Conservation (phyloP, 1,140 invertebrate species). For the Sminthurides bifidus region DNA sequence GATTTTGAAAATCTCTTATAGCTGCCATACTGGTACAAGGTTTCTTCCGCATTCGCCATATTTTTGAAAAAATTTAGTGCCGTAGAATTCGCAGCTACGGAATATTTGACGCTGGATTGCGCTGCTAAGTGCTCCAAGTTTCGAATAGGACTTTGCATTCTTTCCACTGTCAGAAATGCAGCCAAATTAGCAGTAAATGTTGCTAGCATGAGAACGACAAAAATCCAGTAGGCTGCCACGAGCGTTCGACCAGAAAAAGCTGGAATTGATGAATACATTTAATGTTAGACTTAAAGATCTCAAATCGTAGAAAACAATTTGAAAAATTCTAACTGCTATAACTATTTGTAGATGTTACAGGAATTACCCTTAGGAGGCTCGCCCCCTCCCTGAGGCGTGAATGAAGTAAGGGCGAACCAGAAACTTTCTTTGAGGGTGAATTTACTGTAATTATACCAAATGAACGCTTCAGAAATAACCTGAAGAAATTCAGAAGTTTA, state of each 20-base stretch:
- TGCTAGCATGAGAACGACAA: slow-evolving; percentile 81
- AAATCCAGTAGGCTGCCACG: slow-evolving; percentile 85
- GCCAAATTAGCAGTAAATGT: slow-evolving; percentile 96
- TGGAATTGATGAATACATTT: slow-evolving; percentile 49
- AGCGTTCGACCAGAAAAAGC: slow-evolving; percentile 67
- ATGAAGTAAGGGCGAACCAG: slow-evolving; percentile 85
- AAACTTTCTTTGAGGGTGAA: slow-evolving; percentile 81
- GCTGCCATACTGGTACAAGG: slow-evolving; percentile 56
- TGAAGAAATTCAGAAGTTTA: not conserved
- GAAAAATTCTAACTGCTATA: no score
- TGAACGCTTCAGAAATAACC: not conserved
- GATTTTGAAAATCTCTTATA: no score
- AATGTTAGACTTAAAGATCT: not conserved
- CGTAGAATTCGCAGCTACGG: slow-evolving; percentile 64
- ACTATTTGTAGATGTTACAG: no score
- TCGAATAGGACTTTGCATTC: slow-evolving; percentile 83
- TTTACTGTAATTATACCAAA: slow-evolving; percentile 43
- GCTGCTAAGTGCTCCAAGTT: slow-evolving; percentile 73
- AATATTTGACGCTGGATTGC: slow-evolving; percentile 83
- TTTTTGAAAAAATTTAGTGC: slow-evolving; percentile 78
- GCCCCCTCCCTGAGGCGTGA: slow-evolving; percentile 77
- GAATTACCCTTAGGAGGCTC: slow-evolving; percentile 28
- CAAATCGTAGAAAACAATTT: not conserved
- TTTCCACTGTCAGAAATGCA: slow-evolving; percentile 68
- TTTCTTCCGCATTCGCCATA: slow-evolving; percentile 82